Conservation (phyloP, 1,140 invertebrate genomes). For the Orchesella cincta region DNA sequence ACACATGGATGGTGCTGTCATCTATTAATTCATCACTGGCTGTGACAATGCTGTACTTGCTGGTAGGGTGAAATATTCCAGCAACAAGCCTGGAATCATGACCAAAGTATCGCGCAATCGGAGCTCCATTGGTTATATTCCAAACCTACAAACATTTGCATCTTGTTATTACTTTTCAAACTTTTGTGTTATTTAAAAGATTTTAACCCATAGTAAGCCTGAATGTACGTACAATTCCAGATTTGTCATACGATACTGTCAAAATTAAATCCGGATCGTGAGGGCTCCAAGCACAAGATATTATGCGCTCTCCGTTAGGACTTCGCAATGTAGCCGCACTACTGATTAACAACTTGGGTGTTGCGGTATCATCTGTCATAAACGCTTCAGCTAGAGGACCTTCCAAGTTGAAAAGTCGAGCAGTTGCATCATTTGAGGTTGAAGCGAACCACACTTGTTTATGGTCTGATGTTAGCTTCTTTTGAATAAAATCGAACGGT, state of each 20-base stretch:
- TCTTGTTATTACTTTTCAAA: no score
- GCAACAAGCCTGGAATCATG: slow-evolving; percentile 45
- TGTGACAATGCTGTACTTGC: slow-evolving; percentile 39
- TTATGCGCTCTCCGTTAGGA: slow-evolving; percentile 38
- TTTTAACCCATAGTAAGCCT: no score
- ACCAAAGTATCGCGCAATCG: slow-evolving; percentile 41
- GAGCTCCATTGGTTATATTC: slow-evolving; percentile 36
- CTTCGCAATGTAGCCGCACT: slow-evolving; percentile 32
- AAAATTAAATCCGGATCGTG: neutral
- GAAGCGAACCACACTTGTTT: slow-evolving; percentile 39
- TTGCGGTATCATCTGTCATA: neutral
- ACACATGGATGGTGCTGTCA: slow-evolving; percentile 44
- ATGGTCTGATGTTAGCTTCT: neutral
- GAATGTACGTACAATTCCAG: no score
- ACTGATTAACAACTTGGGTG: slow-evolving; percentile 24
- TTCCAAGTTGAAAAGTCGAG: slow-evolving; percentile 39
- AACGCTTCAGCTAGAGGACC: slow-evolving; percentile 27
- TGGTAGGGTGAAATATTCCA: slow-evolving; percentile 42
- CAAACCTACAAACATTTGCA: no score
- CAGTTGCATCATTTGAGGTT: slow-evolving; percentile 47
- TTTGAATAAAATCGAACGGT: slow-evolving; percentile 35
- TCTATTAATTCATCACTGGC: slow-evolving; percentile 41
- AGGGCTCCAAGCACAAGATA: slow-evolving; percentile 22
- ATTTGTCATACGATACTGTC: no score
- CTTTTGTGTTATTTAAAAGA: no score